A percentile compares a stretch with the other conserved stretches of the same genome.
These are phyloP conservation scores for Beris chalybata DNA, from an alignment of 2,888 invertebrate species.

Conservation along the genomic window DNA sequence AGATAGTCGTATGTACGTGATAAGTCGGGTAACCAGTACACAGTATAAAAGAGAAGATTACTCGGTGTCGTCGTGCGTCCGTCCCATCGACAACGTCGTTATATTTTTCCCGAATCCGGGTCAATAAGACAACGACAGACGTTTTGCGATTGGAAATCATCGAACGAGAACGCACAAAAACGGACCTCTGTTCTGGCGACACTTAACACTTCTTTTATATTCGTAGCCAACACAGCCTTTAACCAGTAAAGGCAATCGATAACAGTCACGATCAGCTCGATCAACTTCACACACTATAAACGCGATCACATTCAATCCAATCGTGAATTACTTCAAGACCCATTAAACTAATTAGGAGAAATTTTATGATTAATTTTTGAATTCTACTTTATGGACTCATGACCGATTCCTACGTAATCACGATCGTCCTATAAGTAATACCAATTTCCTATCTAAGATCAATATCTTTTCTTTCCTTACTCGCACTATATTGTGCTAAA, in stretches of 20 bases:
- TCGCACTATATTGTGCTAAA: too few species aligned
- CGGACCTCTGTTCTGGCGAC: neutral
- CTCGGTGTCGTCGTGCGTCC: conserved; percentile 19
- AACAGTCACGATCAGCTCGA: neutral
- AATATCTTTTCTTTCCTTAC: too few species aligned
- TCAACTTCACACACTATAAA: too few species aligned
- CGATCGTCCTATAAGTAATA: too few species aligned
- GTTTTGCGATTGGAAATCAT: conserved; percentile 35
- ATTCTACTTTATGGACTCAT: too few species aligned
- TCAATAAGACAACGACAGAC: conserved; percentile 34
- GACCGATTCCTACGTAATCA: too few species aligned
- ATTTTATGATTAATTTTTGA: too few species aligned
- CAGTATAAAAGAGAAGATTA: conserved; percentile 26
- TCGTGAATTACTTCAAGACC: too few species aligned
- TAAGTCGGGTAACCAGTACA: conserved; percentile 16
- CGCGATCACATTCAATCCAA: too few species aligned
- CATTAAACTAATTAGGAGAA: too few species aligned
- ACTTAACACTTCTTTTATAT: neutral
- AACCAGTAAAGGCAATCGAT: neutral
- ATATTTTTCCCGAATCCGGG: conserved; percentile 33
- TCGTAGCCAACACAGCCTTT: neutral
- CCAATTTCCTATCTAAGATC: too few species aligned
- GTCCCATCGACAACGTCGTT: conserved; percentile 9
- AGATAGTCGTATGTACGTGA: conserved; percentile 2
- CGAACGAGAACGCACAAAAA: conserved; percentile 28